Percentiles rank a stretch among this genome's conserved stretches.
Conservation (phyloP, 2,113 vertebrate species). For the Atractosteus spatula region DNA sequence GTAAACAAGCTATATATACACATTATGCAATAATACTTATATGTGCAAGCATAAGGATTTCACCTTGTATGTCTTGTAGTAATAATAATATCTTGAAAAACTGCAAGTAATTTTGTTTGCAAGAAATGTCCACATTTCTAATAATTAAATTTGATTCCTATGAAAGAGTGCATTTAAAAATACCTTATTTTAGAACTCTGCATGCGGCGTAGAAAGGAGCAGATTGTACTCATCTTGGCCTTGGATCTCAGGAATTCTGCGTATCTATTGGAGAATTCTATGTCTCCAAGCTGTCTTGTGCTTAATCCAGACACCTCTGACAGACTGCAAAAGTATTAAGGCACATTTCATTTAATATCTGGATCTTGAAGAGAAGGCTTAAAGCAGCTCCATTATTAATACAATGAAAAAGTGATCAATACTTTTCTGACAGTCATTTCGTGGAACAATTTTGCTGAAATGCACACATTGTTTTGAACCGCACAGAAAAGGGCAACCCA, state of each 20-base stretch:
- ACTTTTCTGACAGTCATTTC: too few species aligned
- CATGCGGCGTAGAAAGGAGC: constrained; percentile 61
- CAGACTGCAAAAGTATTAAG: constrained; percentile 17
- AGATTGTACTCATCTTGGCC: constrained; percentile 66
- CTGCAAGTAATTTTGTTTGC: background rate
- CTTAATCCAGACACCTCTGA: constrained; percentile 45
- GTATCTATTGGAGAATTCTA: constrained; percentile 72
- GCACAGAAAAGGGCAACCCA: too few species aligned
- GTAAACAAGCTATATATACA: too few species aligned
- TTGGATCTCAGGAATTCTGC: constrained; percentile 66
- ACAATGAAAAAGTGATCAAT: too few species aligned
- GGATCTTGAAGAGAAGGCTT: too few species aligned
- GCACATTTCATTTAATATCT: too few species aligned
- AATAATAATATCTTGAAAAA: background rate
- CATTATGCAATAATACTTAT: too few species aligned
- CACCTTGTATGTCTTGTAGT: too few species aligned
- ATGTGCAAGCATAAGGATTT: too few species aligned
- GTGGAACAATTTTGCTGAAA: too few species aligned
- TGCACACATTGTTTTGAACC: too few species aligned
- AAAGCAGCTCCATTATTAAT: too few species aligned
- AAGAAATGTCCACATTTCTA: background rate
- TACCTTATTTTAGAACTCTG: constrained; percentile 63
- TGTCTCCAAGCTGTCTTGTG: constrained; percentile 66
- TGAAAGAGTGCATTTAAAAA: background rate
- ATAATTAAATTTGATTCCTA: background rate